Base-by-base conservation (phyloP, 2,888 invertebrate genomes). In the Phrixothrix hirtus region DNA sequence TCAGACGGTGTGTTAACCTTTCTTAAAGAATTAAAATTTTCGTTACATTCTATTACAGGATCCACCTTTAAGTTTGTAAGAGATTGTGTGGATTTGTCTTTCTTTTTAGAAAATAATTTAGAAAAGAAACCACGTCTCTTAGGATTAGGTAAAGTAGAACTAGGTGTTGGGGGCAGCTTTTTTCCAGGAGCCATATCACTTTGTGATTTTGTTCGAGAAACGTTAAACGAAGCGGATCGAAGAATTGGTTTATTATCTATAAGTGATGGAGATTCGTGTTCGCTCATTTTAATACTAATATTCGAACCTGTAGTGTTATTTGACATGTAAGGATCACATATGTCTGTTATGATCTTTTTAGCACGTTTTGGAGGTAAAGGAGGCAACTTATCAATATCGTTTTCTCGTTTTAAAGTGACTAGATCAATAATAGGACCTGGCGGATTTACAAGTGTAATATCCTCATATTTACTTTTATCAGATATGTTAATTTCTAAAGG, bases 361-460 rank as follows among this genome's bases (percentile, higher is more conserved):
- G 84, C 78, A 37, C 92, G 83, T 69, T 92, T 92, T 0, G 92
- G 92, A 0, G 92, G 92, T 47, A 91, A 66, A 0, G 91, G 91
- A 1, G 92, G 91, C 31, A 88, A 78, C 60, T 83, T 81, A 59
- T 85, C 86, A 4, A 54, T 44, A 46, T 78, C 78, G 51, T 81
- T 80, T 37, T 81, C 82, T 1, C 70, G 66, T 56, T 66, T 60
- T 41, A 42, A 41, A 34, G 39, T 35, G 30, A 25, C 11, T 2
- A 44, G 44, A 49, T 77, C 76, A 21, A 76, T 74, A 15, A 73
- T 67, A 2, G 78, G 78, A 56, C 77, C 74, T 30, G 75, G 74
- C 0, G 77, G 75, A 1, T 77, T 76, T 9, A 80, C 71, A 58
- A 79, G 71, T 0, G 85, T 78, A 11, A 49, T 51, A 62, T 87